Evolutionary conservation across 2,888 invertebrate genomes (phyloP), one percentile per base, ranked within the genome.

Genomic region (Apomyelois bistriatella): DNA sequence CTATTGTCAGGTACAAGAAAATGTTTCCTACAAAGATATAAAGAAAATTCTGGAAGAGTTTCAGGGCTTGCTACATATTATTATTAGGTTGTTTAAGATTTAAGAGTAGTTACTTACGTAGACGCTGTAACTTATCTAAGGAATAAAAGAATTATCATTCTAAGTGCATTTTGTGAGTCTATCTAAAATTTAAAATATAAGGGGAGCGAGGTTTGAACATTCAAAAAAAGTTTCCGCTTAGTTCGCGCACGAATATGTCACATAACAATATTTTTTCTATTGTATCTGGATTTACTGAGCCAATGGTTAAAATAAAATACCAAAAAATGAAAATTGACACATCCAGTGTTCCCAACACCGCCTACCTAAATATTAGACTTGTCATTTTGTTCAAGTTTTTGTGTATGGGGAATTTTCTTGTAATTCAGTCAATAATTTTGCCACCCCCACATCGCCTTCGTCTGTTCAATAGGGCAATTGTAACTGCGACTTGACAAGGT

Each of bases 1-100:
- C 85, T 66, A 88, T 89, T 89, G 89, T 89, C 84, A 81, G 72
- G 65, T 72, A 66, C 85, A 85, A 86, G 85, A 82, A 87, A 87
- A 82, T 78, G 70, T 74, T 72, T 61, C 55, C 54, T 53, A 64
- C 68, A 60, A 17, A 36, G 58, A 58, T 61, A 53, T 40, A 40
- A 10, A 40, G 16, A 3, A 13, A 1, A 16, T 16, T 6, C 40
- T 40, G 10, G 40, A 40, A 40, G 40, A 38, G 40, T 9, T 38
- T 15, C 28, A 5, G 3, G 3, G 3, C 28, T 32, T 6, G 7
- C 32, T 7, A 22, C 22, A n/a, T n/a, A n/a, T n/a, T n/a, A n/a
- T n/a, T n/a, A n/a, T n/a, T n/a, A n/a, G n/a, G n/a, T n/a, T n/a
- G n/a, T n/a, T n/a, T n/a, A n/a, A n/a, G n/a, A n/a, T n/a, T n/a